Evolutionary conservation across 2,113 vertebrate species (phyloP).

Genomic region (Rattus rattus): DNA sequence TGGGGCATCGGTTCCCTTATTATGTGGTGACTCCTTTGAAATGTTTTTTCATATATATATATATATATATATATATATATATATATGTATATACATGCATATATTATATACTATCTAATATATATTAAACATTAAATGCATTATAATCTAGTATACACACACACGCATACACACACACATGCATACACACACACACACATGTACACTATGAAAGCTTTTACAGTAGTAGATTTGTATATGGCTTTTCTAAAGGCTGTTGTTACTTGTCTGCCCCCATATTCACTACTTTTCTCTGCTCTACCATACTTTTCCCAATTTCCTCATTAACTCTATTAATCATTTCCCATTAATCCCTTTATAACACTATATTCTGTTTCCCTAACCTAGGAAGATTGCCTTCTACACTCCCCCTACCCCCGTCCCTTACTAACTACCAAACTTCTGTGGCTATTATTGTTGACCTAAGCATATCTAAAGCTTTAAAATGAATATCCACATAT

Average conservation of each 20-base stretch:
- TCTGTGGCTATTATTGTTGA: not conserved
- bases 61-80: not conserved
- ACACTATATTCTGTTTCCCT: not conserved
- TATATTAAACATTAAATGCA: too few relatives aligned
- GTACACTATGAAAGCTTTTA: not conserved
- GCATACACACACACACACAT: too few relatives aligned
- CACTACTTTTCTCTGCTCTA: not conserved
- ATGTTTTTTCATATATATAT: not conserved
- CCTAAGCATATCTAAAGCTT: not conserved
- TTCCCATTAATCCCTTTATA: not conserved
- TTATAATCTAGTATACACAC: too few relatives aligned
- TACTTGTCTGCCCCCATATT: not conserved
- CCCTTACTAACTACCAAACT: not conserved
- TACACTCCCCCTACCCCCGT: too few relatives aligned
- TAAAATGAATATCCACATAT: not conserved
- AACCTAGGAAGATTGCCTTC: not conserved
- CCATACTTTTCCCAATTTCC: not conserved
- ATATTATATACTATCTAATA: too few relatives aligned
- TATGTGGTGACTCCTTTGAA: not conserved
- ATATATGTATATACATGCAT: not conserved
- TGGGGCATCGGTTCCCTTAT: not conserved
- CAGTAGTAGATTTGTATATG: not conserved
- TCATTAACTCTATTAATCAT: not conserved
- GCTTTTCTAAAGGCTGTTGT: not conserved
- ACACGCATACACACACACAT: too few relatives aligned